A percentile compares a stretch with the other conserved stretches of the same genome.
These are phyloP conservation scores for Oegoconia quadripuncta DNA, from an alignment of 2,888 invertebrate genomes.

Conservation along the genomic window DNA sequence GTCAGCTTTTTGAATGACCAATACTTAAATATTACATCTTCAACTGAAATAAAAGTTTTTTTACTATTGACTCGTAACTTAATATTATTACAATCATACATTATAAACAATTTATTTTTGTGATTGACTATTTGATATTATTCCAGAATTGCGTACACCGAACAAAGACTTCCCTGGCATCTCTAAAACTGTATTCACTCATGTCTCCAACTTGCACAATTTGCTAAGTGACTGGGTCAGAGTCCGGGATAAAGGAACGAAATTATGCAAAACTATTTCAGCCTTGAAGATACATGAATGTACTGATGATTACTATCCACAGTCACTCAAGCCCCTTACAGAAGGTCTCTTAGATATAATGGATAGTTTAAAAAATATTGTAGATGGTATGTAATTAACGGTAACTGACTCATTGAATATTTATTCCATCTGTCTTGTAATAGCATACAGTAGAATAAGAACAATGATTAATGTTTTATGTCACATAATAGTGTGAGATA, in stretches of 20 bases:
- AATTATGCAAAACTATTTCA: conserved; percentile 45
- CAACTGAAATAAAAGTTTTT: neutral
- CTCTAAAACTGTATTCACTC: conserved; percentile 60
- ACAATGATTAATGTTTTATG: no score
- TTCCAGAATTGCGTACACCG: conserved; percentile 53
- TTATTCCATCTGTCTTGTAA: no score
- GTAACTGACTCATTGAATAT: no score
- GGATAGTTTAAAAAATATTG: conserved; percentile 42
- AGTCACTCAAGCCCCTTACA: conserved; percentile 45
- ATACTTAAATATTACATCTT: no score
- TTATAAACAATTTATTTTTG: neutral
- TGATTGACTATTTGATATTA: neutral
- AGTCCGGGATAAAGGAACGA: conserved; percentile 51
- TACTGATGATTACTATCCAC: conserved; percentile 53
- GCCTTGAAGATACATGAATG: conserved; percentile 55
- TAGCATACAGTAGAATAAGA: no score
- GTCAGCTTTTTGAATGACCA: no score
- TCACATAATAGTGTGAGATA: no score
- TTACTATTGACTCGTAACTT: neutral
- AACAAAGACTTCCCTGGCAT: conserved; percentile 53
- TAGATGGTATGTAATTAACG: conserved; percentile 40
- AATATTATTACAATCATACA: neutral
- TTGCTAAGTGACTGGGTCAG: conserved; percentile 52
- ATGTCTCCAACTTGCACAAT: conserved; percentile 50
- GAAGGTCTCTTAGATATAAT: conserved; percentile 45